Conservation (phyloP, 1,140 invertebrate species). For the Hycleus phaleratus region DNA sequence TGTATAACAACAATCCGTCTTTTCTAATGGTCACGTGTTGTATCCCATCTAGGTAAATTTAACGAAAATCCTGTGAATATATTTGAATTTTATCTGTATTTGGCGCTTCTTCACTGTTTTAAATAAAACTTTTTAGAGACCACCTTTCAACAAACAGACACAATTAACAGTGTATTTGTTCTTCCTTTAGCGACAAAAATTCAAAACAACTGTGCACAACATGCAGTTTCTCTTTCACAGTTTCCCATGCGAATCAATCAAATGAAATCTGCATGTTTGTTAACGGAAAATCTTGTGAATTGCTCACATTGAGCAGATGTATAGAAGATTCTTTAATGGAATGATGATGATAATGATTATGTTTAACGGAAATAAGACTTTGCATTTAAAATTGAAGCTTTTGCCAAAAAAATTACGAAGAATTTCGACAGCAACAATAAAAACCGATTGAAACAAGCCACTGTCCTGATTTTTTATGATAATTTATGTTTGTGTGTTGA, state of each 20-base stretch:
- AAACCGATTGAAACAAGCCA: not conserved
- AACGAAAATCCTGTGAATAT: too few relatives aligned
- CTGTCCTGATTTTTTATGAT: not conserved
- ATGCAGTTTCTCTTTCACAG: not conserved
- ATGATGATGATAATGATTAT: not conserved
- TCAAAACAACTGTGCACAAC: not conserved
- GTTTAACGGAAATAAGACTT: constrained; percentile 9
- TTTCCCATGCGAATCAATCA: constrained; percentile 7
- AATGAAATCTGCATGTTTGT: constrained; percentile 7
- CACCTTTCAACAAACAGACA: not conserved
- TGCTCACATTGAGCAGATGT: constrained; percentile 19
- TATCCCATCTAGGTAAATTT: too few relatives aligned
- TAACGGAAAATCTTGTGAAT: not conserved
- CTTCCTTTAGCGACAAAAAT: not conserved
- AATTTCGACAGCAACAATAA: not conserved
- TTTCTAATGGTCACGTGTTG: too few relatives aligned
- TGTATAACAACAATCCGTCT: too few relatives aligned
- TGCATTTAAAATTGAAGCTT: constrained; percentile 21
- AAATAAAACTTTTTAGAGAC: too few relatives aligned
- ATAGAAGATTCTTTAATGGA: constrained; percentile 18
- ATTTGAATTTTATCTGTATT: too few relatives aligned
- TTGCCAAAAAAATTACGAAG: constrained; percentile 12
- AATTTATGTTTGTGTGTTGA: not conserved
- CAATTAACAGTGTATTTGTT: not conserved
- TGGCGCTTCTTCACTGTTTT: too few relatives aligned